A percentile compares a stretch with the other conserved stretches of the same genome.
phyloP scores from a whole-genome alignment of 2,113 vertebrate genomes.

The Ptilorrhoa leucosticta region DNA sequence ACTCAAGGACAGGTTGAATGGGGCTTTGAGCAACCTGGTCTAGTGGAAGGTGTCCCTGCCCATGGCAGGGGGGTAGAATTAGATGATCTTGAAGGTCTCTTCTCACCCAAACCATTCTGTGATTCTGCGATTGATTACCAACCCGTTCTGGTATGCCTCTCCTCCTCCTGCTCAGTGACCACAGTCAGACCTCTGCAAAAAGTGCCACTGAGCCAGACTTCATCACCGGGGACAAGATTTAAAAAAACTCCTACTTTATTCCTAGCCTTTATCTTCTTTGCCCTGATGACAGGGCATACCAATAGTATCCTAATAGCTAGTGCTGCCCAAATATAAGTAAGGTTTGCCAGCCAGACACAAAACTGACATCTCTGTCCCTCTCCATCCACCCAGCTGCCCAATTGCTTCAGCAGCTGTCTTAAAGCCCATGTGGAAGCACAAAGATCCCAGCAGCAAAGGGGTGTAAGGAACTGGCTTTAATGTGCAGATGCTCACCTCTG shows the following conservation, averaged over 20 bases:
- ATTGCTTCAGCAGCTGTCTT: neutral
- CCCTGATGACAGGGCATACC: neutral
- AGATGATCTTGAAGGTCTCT: neutral
- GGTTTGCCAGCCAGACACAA: neutral
- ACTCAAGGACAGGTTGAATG: neutral
- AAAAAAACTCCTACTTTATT: neutral
- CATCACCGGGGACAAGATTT: neutral
- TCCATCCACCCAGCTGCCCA: neutral
- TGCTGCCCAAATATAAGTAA: neutral
- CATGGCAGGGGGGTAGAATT: neutral
- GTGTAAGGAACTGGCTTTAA: neutral
- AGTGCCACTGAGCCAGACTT: neutral
- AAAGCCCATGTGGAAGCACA: neutral
- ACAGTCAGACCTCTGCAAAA: neutral
- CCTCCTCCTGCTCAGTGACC: neutral
- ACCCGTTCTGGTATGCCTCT: rapidly evolving
- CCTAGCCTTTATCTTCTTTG: neutral
- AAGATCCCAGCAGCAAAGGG: neutral
- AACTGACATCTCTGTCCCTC: neutral
- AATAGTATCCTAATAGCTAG: neutral
- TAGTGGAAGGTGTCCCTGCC: neutral
- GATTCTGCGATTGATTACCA: neutral
- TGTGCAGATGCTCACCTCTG: neutral
- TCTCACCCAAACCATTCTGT: rapidly evolving
- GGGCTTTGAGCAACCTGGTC: neutral